Base-by-base conservation (phyloP, 2,888 invertebrate genomes). In the Syritta pipiens region DNA sequence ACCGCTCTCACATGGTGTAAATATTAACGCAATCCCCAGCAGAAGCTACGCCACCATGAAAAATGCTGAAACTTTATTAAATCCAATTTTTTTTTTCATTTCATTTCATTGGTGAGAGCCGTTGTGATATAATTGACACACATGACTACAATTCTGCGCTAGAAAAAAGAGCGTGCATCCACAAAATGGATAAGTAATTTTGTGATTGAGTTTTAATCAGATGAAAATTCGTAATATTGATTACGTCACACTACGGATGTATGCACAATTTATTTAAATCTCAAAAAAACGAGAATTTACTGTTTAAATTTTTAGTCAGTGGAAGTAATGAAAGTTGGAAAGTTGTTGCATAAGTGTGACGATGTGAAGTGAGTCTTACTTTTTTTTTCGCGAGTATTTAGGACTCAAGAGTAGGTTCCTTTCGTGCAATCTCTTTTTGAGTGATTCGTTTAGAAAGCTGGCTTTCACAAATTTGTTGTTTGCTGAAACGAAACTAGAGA, bases 121-220 rank as follows among this genome's bases (percentile, higher is more conserved):
- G n/a, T 14, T 12, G 9, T 30, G 48, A 46, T 67, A 55, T 32
- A 48, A 57, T 37, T 40, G 48, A 14, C 57, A n/a, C n/a, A 28
- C 57, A 30, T 48, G 57, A 30, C 14, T 32, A 19, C 55, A 17
- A 26, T 12, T 37, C 32, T 22, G 44, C 32, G 1, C 37, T 3
- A 12, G 19, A 24, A 49, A 59, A 9, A 10, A 5, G 17, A 37
- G 2, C 10, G n/a, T 22, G n/a, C 28, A 49, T 40, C 2, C 3
- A 32, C 32, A 32, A 35, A 46, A 59, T 17, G 48, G 28, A 67
- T 40, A 30, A 24, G 40, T 32, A 26, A 32, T 32, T 26, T 10
- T 44, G 30, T 42, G 30, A 42, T 59, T 51, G 30, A 49, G 69
- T 32, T 60, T 51, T 42, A 69, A 51, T 51, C 51, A 51, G 24